These are phyloP conservation scores for Tetragonula carbonaria DNA, from an alignment of 2,888 invertebrate species.

Conservation along the genomic window DNA sequence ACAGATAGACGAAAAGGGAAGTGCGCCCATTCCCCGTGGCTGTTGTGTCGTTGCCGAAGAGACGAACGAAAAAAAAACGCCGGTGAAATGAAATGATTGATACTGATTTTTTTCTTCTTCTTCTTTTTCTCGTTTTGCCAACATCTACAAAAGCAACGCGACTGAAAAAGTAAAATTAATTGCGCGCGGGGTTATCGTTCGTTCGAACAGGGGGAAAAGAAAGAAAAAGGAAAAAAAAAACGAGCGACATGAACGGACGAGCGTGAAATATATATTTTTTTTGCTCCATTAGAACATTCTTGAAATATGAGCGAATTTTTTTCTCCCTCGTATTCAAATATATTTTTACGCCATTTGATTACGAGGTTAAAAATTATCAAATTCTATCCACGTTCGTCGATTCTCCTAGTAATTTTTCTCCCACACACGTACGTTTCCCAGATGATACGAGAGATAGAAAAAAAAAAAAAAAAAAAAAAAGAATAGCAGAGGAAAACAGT, in stretches of 20 bases:
- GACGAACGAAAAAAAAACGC: conserved; percentile 16
- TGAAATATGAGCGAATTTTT: conserved; percentile 5
- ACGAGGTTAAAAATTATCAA: background rate
- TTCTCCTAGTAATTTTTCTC: background rate
- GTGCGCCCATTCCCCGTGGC: background rate
- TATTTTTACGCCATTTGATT: background rate
- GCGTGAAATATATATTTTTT: conserved; percentile 9
- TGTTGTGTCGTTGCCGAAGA: background rate
- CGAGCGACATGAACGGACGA: background rate
- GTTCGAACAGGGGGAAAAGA: background rate
- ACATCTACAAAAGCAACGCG: conserved; percentile 1
- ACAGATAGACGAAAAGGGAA: conserved; percentile 31
- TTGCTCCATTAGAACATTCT: background rate
- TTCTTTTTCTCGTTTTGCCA: conserved; percentile 15
- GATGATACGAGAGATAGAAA: background rate
- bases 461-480: background rate
- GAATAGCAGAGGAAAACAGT: conserved; percentile 13
- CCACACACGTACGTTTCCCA: background rate
- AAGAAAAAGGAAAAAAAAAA: background rate
- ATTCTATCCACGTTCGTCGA: background rate
- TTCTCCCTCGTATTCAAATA: background rate
- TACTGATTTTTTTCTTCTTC: conserved; percentile 7
- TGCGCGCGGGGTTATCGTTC: conserved; percentile 21
- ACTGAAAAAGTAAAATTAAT: conserved; percentile 39
- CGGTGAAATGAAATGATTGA: conserved; percentile 46